Conservation (phyloP, 2,113 vertebrate species). For the Drymodes brunneopygia region DNA sequence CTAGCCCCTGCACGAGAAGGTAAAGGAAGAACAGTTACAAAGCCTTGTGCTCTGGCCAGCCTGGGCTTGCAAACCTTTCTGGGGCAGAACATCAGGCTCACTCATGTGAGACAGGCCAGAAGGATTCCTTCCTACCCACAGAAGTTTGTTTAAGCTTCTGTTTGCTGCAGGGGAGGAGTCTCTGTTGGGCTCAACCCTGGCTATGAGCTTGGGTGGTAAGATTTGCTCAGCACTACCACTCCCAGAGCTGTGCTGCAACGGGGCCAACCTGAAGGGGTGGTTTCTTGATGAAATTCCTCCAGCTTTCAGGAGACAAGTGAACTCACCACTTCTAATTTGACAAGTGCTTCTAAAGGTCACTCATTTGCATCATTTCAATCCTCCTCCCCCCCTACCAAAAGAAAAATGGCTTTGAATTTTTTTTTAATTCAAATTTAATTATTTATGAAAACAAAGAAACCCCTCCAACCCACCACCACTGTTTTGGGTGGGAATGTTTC, state of each 20-base stretch:
- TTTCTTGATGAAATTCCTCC: neutral
- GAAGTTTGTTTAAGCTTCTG: neutral
- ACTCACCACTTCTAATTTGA: neutral
- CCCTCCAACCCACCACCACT: neutral
- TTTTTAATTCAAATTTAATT: too few relatives aligned
- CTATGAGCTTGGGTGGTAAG: rapidly evolving
- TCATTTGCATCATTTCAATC: rapidly evolving
- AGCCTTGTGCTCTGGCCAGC: neutral
- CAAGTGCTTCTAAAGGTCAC: neutral
- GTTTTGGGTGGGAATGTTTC: neutral
- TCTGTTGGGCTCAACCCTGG: neutral
- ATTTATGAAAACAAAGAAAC: rapidly evolving
- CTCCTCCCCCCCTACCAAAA: rapidly evolving
- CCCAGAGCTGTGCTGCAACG: neutral
- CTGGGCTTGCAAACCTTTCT: neutral
- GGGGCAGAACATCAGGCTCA: rapidly evolving
- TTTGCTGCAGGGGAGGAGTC: neutral
- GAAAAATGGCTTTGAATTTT: neutral
- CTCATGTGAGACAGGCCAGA: neutral
- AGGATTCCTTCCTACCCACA: neutral
- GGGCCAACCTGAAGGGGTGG: neutral
- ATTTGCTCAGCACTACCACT: neutral
- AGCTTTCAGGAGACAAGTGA: neutral
- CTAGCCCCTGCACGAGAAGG: slow-evolving; percentile 80
- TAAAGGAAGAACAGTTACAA: neutral